phyloP scores from a whole-genome alignment of 2,888 invertebrate genomes.

The Ophonus ardosiacus region DNA sequence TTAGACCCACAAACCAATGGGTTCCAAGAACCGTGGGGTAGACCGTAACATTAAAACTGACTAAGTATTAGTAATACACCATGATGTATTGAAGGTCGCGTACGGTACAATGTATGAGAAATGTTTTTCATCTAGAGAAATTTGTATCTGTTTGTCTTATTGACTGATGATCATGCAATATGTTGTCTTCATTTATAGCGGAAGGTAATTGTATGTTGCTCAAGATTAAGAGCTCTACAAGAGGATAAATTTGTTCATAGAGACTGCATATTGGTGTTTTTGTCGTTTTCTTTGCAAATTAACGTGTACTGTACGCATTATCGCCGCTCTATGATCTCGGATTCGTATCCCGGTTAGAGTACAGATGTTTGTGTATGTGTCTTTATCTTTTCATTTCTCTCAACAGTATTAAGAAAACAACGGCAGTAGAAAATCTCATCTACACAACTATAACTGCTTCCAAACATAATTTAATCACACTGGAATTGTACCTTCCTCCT shows the following conservation, averaged over 20 bases:
- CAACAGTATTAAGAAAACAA: too few relatives aligned
- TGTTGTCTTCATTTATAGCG: not conserved
- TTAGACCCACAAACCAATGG: conserved; percentile 10
- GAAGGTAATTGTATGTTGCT: not conserved
- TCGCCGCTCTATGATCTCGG: too few relatives aligned
- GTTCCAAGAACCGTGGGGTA: not conserved
- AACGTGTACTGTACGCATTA: too few relatives aligned
- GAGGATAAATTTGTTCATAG: not conserved
- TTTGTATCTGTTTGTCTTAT: not conserved
- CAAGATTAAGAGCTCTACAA: not conserved
- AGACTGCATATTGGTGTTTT: not conserved
- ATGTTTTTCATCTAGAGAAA: not conserved
- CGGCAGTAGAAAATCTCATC: too few relatives aligned
- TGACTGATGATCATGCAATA: not conserved
- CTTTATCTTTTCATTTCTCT: too few relatives aligned
- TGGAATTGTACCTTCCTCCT: too few relatives aligned
- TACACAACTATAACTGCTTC: too few relatives aligned
- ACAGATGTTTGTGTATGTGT: too few relatives aligned
- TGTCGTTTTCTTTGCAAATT: too few relatives aligned
- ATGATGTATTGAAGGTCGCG: conserved; percentile 7
- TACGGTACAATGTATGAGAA: not conserved
- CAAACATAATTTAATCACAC: too few relatives aligned
- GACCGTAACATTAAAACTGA: conserved; percentile 9
- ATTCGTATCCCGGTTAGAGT: too few relatives aligned
- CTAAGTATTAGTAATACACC: conserved; percentile 6